phyloP scores from a whole-genome alignment of 2,113 vertebrate species.

The Hemicordylus capensis region DNA sequence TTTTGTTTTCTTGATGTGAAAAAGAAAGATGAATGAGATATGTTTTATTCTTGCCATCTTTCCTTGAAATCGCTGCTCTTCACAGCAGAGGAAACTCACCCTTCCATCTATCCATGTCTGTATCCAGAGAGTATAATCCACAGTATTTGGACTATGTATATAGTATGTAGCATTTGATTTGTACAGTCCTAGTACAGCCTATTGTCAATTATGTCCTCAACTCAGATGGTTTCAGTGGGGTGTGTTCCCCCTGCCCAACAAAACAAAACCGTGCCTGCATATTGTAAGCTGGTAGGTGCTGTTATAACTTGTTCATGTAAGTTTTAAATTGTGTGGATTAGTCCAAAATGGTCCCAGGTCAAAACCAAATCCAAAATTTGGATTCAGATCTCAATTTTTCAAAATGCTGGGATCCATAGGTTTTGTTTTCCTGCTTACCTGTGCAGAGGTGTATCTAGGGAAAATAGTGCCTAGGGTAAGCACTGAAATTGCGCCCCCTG shows the following conservation, averaged over 20 bases:
- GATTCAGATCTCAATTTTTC: constrained; percentile 14
- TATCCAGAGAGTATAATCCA: background rate
- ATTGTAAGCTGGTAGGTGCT: background rate
- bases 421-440: constrained; percentile 39
- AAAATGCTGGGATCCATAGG: background rate
- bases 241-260: background rate
- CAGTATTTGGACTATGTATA: background rate
- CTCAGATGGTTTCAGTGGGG: background rate
- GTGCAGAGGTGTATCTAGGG: too few species aligned
- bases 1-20: fast-evolving
- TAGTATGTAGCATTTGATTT: background rate
- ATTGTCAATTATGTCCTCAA: background rate
- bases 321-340: background rate
- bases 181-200: background rate
- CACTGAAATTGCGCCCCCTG: too few species aligned
- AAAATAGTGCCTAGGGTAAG: too few species aligned
- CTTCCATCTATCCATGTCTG: background rate
- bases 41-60: background rate
- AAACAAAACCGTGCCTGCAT: background rate
- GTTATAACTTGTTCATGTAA: background rate
- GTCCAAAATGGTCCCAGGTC: background rate
- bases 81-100: background rate
- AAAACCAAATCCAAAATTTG: constrained; percentile 19
- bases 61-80: fast-evolving
- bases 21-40: background rate